Base-by-base conservation (phyloP, 1,140 invertebrate species). In the Eriocheir sinensis region DNA sequence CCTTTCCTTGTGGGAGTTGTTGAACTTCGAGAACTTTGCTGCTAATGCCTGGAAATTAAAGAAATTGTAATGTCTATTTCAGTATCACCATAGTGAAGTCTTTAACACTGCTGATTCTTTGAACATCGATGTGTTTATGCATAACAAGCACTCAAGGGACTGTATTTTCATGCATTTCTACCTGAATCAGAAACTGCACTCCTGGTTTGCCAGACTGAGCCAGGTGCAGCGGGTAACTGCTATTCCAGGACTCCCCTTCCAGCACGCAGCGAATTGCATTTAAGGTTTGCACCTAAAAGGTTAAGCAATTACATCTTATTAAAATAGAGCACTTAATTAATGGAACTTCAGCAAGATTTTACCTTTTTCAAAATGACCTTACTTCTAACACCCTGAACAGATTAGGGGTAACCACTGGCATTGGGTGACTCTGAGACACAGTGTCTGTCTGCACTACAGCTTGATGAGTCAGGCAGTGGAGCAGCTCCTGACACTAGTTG, bases 181-280 rank as follows among this genome's bases (percentile, higher is more conserved):
- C 93, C 93, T 94, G 89, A 60, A 94, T 86, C n/a, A 94, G 44
- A 85, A 91, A 91, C 81, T 94, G 89, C n/a, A 94, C 89, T 21
- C 89, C 93, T 79, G 93, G 72, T 41, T 85, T 94, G 44, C 93
- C 93, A 72, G 89, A 80, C 48, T 94, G 89, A 27, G 93, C 34
- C 21, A 94, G 86, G 72, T 48, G 15, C 91, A 91, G 48, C 3
- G 93, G 93, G 80, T 92, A 94, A 34, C 27, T 91, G 44, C 93
- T 94, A 9, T 91, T 89, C 93, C 93, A 94, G 38, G 91, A 85
- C 38, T 94, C 93, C 32, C 93, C 93, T 34, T 94, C 93, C 21
- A 94, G 41, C 17, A 94, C 93, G 88, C 85, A 86, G 21, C 93
- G 89, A 32, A 94, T 36, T 9, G 93, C 86, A 32, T 94, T 94